Conservation (phyloP, 2,113 vertebrate genomes). For the Oenanthe oenanthe region DNA sequence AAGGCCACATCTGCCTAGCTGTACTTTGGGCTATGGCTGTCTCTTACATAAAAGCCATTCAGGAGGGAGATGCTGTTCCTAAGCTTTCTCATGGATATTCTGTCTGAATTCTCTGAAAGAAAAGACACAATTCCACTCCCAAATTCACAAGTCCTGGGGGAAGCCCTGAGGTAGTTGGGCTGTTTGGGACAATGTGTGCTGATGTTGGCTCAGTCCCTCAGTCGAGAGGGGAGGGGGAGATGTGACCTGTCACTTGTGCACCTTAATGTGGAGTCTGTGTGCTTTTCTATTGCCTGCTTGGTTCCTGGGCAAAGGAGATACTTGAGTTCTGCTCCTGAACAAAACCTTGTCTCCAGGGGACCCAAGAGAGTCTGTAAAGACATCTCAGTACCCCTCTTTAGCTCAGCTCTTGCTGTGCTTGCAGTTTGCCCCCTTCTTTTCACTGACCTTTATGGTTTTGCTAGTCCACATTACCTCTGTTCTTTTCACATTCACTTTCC, state of each 20-base stretch:
- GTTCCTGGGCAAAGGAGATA: not conserved
- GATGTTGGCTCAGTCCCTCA: not conserved
- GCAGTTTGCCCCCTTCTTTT: not conserved
- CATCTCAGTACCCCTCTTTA: not conserved
- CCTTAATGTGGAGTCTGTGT: not conserved
- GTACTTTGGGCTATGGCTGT: not conserved
- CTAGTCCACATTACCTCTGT: rapidly evolving
- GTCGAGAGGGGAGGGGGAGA: not conserved
- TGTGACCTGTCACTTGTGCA: not conserved
- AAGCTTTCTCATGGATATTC: not conserved
- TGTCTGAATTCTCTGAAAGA: not conserved
- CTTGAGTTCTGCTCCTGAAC: not conserved
- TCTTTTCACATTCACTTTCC: not conserved
- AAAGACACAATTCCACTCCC: not conserved
- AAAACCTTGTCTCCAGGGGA: not conserved
- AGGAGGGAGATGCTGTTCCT: not conserved
- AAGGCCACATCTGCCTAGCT: not conserved
- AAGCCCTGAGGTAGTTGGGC: not conserved
- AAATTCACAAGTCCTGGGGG: not conserved
- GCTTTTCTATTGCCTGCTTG: not conserved
- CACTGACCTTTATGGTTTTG: not conserved
- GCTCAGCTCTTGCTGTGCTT: not conserved
- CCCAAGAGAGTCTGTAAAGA: not conserved
- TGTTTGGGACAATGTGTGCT: not conserved
- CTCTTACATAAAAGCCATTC: not conserved